A percentile compares a stretch with the other conserved stretches of the same genome.
Conservation (phyloP, 2,888 invertebrate species). For the Melanotus villosus region DNA sequence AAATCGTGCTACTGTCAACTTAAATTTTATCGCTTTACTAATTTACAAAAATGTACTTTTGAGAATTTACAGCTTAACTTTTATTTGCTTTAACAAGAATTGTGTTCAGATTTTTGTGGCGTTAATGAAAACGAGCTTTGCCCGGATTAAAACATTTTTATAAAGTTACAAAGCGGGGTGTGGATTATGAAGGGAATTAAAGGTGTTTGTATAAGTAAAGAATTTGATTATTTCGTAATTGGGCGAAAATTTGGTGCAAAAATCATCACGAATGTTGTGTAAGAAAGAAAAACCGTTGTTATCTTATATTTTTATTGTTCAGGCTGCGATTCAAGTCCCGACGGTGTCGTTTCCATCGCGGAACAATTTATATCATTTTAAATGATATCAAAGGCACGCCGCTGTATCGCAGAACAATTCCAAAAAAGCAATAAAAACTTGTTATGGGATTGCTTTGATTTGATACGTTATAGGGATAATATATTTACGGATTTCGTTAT, state of each 20-base stretch:
- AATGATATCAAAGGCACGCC: constrained; percentile 58
- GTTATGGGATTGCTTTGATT: constrained; percentile 51
- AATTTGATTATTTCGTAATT: background rate
- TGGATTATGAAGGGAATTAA: too few relatives aligned
- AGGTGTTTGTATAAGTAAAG: background rate
- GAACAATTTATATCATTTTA: constrained; percentile 61
- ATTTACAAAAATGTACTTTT: constrained; percentile 21
- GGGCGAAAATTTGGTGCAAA: constrained; percentile 11
- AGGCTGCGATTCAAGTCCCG: constrained; percentile 52
- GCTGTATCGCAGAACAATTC: constrained; percentile 51
- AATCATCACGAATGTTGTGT: constrained; percentile 27
- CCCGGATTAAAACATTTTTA: background rate
- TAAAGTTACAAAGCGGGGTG: background rate
- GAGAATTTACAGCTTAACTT: constrained; percentile 19
- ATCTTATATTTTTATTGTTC: constrained; percentile 54
- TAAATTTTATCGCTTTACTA: constrained; percentile 22
- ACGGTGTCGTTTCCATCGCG: constrained; percentile 56
- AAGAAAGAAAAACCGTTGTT: constrained; percentile 38
- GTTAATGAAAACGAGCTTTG: background rate
- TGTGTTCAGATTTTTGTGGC: background rate
- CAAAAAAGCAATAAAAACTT: constrained; percentile 55
- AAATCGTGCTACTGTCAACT: constrained; percentile 24
- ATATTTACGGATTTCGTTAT: constrained; percentile 43
- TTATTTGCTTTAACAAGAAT: background rate
- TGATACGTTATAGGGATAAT: constrained; percentile 46